These are phyloP conservation scores for Chauna torquata DNA, from an alignment of 2,113 vertebrate genomes.

Conservation along the genomic window DNA sequence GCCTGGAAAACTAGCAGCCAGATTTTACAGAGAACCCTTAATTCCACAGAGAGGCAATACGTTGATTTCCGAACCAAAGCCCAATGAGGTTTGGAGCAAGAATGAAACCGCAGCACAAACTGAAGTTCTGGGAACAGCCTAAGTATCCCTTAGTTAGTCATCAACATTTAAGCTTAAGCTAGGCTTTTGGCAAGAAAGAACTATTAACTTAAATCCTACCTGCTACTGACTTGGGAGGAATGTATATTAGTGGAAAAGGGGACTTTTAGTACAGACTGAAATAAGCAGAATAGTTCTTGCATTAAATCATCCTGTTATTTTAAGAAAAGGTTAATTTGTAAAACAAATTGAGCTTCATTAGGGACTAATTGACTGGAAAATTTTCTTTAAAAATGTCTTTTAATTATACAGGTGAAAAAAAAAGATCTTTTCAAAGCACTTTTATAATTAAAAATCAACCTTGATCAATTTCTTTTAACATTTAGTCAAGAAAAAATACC, in stretches of 20 bases:
- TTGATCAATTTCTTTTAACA: constrained; percentile 52
- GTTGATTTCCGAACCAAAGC: neutral
- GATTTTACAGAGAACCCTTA: neutral
- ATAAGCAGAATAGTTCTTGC: constrained; percentile 44
- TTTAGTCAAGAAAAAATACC: neutral
- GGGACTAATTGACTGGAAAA: constrained; percentile 61
- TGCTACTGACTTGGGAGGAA: neutral
- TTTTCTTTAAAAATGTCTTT: constrained; percentile 61
- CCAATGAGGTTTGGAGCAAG: neutral
- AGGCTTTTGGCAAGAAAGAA: neutral
- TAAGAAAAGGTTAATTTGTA: constrained; percentile 68
- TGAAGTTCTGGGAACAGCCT: neutral
- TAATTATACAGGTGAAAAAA: constrained; percentile 60
- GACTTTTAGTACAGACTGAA: neutral
- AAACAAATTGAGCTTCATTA: constrained; percentile 68
- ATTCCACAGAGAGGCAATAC: neutral
- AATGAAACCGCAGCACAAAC: neutral
- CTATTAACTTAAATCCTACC: neutral
- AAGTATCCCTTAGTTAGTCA: neutral
- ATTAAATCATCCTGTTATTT: constrained; percentile 67
- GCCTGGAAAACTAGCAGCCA: neutral
- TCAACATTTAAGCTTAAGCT: neutral
- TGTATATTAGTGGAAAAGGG: neutral
- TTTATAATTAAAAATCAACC: constrained; percentile 59
- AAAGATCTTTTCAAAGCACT: constrained; percentile 34